phyloP scores from a whole-genome alignment of 2,113 vertebrate genomes.

The Callocephalon fimbriatum region DNA sequence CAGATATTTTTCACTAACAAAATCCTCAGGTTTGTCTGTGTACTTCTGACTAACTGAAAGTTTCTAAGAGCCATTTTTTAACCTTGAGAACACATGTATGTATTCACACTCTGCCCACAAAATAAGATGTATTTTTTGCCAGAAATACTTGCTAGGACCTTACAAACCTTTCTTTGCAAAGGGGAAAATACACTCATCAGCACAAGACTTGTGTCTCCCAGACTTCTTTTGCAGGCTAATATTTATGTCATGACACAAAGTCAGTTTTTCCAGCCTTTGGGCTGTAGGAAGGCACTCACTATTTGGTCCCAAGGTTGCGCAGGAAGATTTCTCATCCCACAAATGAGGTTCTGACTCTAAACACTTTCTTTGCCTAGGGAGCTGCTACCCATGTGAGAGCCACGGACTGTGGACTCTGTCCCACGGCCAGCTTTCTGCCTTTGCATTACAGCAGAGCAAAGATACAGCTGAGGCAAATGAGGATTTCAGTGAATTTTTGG shows the following conservation, averaged over 20 bases:
- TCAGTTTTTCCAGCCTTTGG: background rate
- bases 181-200: fast-evolving
- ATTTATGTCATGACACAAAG: background rate
- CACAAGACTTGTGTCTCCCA: fast-evolving
- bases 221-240: background rate
- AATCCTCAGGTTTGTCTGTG: background rate
- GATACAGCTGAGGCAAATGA: fast-evolving
- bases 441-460: background rate
- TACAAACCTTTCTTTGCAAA: background rate
- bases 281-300: background rate
- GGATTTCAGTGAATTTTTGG: background rate
- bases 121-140: background rate
- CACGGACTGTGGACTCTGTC: background rate
- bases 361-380: fast-evolving
- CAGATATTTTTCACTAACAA: background rate
- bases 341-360: background rate
- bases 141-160: background rate
- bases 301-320: background rate
- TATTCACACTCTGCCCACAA: background rate
- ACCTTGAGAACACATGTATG: background rate
- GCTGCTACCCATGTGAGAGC: fast-evolving
- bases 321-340: fast-evolving
- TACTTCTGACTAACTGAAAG: background rate
- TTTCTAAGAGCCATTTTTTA: background rate
- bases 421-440: background rate